phyloP scores from a whole-genome alignment of 2,113 vertebrate species.

The Cochlearius cochlearius region DNA sequence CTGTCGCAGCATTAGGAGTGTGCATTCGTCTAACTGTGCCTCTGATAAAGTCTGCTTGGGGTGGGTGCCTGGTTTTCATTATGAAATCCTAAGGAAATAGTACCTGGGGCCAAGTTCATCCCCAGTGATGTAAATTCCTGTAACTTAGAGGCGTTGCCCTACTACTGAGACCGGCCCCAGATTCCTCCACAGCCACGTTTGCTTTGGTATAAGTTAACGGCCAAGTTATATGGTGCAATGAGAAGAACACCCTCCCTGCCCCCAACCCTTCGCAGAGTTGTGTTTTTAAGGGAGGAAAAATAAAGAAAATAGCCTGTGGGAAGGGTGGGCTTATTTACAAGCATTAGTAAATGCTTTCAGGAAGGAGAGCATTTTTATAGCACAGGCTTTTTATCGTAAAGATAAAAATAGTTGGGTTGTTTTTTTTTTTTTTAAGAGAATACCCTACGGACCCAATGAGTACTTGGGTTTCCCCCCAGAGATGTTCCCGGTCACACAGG shows the following conservation, averaged over 20 bases:
- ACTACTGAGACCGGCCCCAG: not conserved
- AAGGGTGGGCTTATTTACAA: not conserved
- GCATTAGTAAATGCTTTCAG: not conserved
- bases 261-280: not conserved
- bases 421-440: not conserved
- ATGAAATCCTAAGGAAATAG: not conserved
- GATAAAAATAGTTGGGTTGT: not conserved
- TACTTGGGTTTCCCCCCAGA: not conserved
- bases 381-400: not conserved
- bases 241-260: accelerated
- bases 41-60: not conserved
- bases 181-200: not conserved
- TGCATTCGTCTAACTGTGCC: not conserved
- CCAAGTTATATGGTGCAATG: not conserved
- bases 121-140: not conserved
- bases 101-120: not conserved
- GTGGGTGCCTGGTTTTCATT: not conserved
- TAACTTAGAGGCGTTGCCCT: not conserved
- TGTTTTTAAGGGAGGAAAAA: not conserved
- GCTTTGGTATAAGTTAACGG: not conserved
- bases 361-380: not conserved
- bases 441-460: not conserved
- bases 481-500: not conserved
- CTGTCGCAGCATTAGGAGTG: accelerated
- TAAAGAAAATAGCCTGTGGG: not conserved